A percentile compares a stretch with the other conserved stretches of the same genome.
Evolutionary conservation across 2,888 invertebrate genomes (phyloP).

Genomic region (Pinctada fucata): DNA sequence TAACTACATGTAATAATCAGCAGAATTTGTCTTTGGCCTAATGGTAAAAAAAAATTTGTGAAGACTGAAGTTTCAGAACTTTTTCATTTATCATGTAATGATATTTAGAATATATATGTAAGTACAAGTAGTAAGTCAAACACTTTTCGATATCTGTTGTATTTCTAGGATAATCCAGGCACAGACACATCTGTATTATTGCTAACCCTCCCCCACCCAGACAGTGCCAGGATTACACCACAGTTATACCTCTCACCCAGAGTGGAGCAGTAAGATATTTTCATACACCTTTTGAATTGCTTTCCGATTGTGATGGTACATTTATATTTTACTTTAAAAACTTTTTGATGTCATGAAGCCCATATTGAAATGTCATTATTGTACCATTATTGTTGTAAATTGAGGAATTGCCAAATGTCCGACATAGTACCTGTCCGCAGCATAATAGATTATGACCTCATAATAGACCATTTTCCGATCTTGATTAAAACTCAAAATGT

Average conservation of each 20-base stretch:
- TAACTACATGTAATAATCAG: too few relatives aligned
- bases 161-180: constrained; percentile 77
- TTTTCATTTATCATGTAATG: constrained; percentile 1
- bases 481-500: too few relatives aligned
- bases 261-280: constrained; percentile 77
- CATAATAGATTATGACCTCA: too few relatives aligned
- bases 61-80: neutral
- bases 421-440: too few relatives aligned
- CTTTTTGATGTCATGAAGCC: neutral
- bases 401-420: neutral
- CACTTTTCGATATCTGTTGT: too few relatives aligned
- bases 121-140: too few relatives aligned
- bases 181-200: constrained; percentile 80
- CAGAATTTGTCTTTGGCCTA: too few relatives aligned
- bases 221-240: constrained; percentile 77
- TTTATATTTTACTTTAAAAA: neutral
- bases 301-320: neutral
- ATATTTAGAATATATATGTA: too few relatives aligned
- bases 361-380: neutral
- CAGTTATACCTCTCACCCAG: constrained; percentile 79
- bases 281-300: neutral
- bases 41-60: neutral
- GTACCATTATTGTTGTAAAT: neutral
- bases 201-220: constrained; percentile 80
- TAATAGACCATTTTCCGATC: too few relatives aligned